Percentiles rank a stretch among this genome's conserved stretches.
These are phyloP conservation scores for Aulostomus chinensis DNA, from an alignment of 2,797 vertebrate species.

Conservation along the genomic window DNA sequence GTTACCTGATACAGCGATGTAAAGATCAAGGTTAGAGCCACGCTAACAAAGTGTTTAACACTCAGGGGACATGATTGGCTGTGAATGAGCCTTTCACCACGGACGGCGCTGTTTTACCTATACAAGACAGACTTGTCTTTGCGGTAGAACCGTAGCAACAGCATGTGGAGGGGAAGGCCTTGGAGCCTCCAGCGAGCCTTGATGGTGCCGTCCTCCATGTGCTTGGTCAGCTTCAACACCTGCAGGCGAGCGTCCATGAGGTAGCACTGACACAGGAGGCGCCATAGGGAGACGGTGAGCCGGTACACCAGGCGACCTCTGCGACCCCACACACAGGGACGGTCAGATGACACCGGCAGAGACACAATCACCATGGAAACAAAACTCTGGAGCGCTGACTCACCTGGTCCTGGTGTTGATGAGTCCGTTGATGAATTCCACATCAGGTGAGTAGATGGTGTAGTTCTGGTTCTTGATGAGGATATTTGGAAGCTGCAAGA, in stretches of 20 bases:
- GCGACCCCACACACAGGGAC: constrained; percentile 14
- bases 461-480: constrained; percentile 85
- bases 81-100: no score
- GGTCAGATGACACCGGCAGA: not conserved
- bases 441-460: constrained; percentile 83
- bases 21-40: no score
- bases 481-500: constrained; percentile 86
- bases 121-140: constrained; percentile 85
- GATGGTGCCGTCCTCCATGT: constrained; percentile 86
- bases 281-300: constrained; percentile 78
- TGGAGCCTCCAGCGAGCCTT: constrained; percentile 89
- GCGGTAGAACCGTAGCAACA: constrained; percentile 85
- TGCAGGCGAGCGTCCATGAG: constrained; percentile 84
- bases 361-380: not conserved
- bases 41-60: no score
- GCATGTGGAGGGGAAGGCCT: constrained; percentile 82
- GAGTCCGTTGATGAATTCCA: constrained; percentile 89
- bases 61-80: no score
- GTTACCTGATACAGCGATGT: no score
- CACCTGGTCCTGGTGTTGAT: constrained; percentile 86
- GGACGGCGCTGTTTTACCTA: constrained; percentile 75
- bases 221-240: constrained; percentile 89
- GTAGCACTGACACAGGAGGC: constrained; percentile 83
- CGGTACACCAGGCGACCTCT: constrained; percentile 85
- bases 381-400: not conserved